Evolutionary conservation across 2,888 invertebrate species (phyloP).

Genomic region (Chymomyza fuscimana): DNA sequence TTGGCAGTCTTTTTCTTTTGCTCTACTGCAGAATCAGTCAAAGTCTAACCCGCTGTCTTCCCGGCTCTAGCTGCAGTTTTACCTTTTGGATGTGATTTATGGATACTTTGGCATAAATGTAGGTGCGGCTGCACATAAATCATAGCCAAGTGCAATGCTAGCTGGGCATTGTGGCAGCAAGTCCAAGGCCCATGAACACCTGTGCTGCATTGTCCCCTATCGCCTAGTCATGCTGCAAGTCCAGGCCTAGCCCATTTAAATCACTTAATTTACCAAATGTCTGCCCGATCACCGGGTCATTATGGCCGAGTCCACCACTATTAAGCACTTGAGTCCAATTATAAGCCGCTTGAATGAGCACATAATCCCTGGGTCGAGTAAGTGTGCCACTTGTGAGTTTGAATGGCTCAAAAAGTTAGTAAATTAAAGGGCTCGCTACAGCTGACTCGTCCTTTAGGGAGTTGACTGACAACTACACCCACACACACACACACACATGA

Average conservation of each 20-base stretch:
- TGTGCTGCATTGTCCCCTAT: neutral
- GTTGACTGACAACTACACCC: slow-evolving; percentile 41
- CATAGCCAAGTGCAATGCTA: slow-evolving; percentile 31
- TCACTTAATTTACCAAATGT: slow-evolving; percentile 55
- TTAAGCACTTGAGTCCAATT: slow-evolving; percentile 56
- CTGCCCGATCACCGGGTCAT: slow-evolving; percentile 7
- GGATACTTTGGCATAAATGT: slow-evolving; percentile 69
- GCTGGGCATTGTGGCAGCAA: neutral
- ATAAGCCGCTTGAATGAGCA: slow-evolving; percentile 22
- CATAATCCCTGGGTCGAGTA: slow-evolving; percentile 28
- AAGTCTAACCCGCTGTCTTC: slow-evolving; percentile 10
- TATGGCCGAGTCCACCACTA: slow-evolving; percentile 22
- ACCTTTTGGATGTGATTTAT: slow-evolving; percentile 68
- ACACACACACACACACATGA: slow-evolving; percentile 47
- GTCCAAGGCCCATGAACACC: neutral
- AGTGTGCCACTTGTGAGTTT: slow-evolving; percentile 63
- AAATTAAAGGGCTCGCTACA: slow-evolving; percentile 45
- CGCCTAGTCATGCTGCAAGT: slow-evolving; percentile 44
- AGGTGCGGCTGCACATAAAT: slow-evolving; percentile 70
- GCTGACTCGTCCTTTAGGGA: slow-evolving; percentile 21
- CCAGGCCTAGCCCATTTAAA: slow-evolving; percentile 36
- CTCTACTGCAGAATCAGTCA: neutral
- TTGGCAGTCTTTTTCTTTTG: slow-evolving; percentile 25
- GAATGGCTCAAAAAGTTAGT: slow-evolving; percentile 33
- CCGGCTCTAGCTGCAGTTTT: slow-evolving; percentile 46